Evolutionary conservation across 2,888 invertebrate genomes (phyloP).

Genomic region (Lymantria dispar): DNA sequence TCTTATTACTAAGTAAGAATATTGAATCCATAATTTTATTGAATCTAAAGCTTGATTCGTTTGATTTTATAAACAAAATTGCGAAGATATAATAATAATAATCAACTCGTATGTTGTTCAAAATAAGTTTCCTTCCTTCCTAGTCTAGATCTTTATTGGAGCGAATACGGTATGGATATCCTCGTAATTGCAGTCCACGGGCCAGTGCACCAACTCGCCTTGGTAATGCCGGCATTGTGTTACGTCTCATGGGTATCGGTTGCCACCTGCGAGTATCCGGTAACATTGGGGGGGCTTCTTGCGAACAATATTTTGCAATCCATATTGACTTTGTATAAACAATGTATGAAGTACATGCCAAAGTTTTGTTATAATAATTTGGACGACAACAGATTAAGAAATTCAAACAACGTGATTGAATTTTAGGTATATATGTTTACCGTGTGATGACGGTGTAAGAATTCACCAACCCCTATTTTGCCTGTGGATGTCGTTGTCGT

Average conservation of each 20-base stretch:
- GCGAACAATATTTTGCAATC: conserved; percentile 24
- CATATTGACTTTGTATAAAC: background rate
- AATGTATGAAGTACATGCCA: background rate
- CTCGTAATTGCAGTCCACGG: conserved; percentile 42
- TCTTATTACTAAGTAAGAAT: too few relatives aligned
- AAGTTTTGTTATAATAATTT: background rate
- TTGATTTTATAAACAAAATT: too few relatives aligned
- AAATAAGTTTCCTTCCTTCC: background rate
- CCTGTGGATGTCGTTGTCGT: too few relatives aligned
- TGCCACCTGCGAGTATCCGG: conserved; percentile 55
- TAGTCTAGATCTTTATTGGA: conserved; percentile 6
- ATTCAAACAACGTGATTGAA: too few relatives aligned
- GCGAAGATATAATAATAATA: too few relatives aligned
- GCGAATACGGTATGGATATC: conserved; percentile 5
- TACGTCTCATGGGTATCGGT: conserved; percentile 72
- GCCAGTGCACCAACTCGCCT: conserved; percentile 48
- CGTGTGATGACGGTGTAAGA: too few relatives aligned
- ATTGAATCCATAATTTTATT: too few relatives aligned
- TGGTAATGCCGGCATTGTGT: conserved; percentile 45
- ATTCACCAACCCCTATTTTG: too few relatives aligned
- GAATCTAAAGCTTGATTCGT: too few relatives aligned
- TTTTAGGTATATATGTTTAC: too few relatives aligned
- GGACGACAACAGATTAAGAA: too few relatives aligned
- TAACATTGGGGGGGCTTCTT: conserved; percentile 38
- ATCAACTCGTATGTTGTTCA: too few relatives aligned